phyloP scores from a whole-genome alignment of 2,113 vertebrate species.

The Sinocyclocheilus maitianheensis region DNA sequence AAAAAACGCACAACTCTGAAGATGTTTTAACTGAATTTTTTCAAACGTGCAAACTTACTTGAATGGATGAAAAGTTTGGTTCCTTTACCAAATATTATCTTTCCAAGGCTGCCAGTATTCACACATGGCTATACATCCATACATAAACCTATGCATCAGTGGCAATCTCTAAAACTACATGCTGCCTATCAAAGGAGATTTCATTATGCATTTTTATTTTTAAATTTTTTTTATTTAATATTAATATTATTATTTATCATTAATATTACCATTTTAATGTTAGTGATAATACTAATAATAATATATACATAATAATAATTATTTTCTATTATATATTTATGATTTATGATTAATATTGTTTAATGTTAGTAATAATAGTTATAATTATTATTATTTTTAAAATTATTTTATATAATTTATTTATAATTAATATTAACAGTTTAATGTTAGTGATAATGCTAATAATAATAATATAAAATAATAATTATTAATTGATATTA shows the following conservation, averaged over 20 bases:
- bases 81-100: slow-evolving; percentile 55
- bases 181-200: neutral
- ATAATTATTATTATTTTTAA: too few species aligned
- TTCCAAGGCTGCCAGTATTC: slow-evolving; percentile 38
- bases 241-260: too few species aligned
- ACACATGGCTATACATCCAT: slow-evolving; percentile 49
- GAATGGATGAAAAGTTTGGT: slow-evolving; percentile 48
- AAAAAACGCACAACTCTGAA: neutral
- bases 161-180: slow-evolving; percentile 24
- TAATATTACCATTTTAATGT: too few species aligned
- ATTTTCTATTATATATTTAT: too few species aligned
- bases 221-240: too few species aligned
- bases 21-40: neutral
- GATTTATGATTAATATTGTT: too few species aligned
- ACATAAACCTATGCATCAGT: slow-evolving; percentile 47
- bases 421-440: neutral
- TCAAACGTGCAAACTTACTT: slow-evolving; percentile 44
- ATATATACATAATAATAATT: too few species aligned
- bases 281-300: too few species aligned
- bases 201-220: neutral
- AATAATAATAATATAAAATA: neutral
- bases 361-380: too few species aligned
- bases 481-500: neutral
- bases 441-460: neutral
- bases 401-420: too few species aligned